phyloP scores from a whole-genome alignment of 2,113 vertebrate species.

The Barbus barbus region DNA sequence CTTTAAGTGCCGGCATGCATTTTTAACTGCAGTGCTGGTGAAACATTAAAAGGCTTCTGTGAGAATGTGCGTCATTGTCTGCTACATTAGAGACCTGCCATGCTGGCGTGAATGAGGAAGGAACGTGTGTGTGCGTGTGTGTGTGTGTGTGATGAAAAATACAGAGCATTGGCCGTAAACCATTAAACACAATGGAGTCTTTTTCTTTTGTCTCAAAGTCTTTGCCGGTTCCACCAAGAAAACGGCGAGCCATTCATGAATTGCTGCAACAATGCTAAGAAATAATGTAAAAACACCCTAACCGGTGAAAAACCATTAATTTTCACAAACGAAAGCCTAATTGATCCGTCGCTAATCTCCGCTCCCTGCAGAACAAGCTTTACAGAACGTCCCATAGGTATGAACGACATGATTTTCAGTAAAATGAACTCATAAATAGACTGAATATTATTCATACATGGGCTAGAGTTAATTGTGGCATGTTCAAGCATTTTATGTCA shows the following conservation, averaged over 20 bases:
- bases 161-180: not conserved
- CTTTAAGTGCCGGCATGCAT: slow-evolving; percentile 45
- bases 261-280: not conserved
- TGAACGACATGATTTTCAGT: not conserved
- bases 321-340: not conserved
- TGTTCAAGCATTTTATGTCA: not conserved
- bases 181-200: slow-evolving; percentile 10
- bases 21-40: slow-evolving; percentile 47
- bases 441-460: not conserved
- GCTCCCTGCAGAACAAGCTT: not conserved
- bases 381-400: not conserved
- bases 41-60: slow-evolving; percentile 50
- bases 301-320: not conserved
- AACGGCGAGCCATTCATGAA: slow-evolving; percentile 2
- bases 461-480: not conserved
- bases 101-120: slow-evolving; percentile 10
- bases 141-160: slow-evolving; percentile 28
- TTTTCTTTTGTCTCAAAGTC: slow-evolving; percentile 11
- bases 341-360: not conserved
- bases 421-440: too few species aligned
- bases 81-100: slow-evolving; percentile 38
- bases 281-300: not conserved
- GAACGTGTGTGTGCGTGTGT: slow-evolving; percentile 9
- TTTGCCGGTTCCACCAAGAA: slow-evolving; percentile 5
- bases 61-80: slow-evolving; percentile 44